Base-by-base conservation (phyloP, 2,888 invertebrate genomes). In the Pardosa pseudoannulata region DNA sequence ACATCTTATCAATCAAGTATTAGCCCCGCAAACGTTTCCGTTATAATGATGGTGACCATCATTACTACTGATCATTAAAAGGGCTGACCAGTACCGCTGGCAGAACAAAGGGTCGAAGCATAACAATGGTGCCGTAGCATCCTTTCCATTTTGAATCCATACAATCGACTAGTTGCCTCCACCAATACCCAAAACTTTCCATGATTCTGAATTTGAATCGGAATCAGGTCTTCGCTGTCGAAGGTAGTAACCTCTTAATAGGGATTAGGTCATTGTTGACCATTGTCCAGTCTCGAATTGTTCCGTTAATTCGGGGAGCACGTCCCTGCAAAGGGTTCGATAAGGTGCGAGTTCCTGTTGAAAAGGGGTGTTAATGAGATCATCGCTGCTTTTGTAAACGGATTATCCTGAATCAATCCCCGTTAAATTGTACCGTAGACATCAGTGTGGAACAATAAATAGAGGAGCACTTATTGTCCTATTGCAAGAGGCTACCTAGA, bases 381-480 rank as follows among this genome's bases (percentile, higher is more conserved):
- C 75, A 75, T 16, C 27, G 13, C 9, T 5, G 75, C 64, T 27
- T 50, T 75, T 75, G 75, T 75, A 1, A 0, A 11, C 0, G 23
- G 62, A n/a, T 32, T 27, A 75, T 64, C 39, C 65, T 29, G 41
- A 65, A 36, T 39, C 75, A 64, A 75, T 75, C 75, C 16, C 28
- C 31, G 75, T 75, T 75, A 75, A 75, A 75, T 65, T 75, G 28
- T 75, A 64, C 11, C 16, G n/a, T n/a, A n/a, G n/a, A n/a, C n/a
- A n/a, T n/a, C n/a, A n/a, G n/a, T n/a, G n/a, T n/a, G n/a, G n/a
- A n/a, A n/a, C n/a, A n/a, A n/a, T n/a, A n/a, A n/a, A n/a, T n/a
- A n/a, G n/a, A n/a, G n/a, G n/a, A n/a, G n/a, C n/a, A n/a, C n/a
- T n/a, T n/a, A n/a, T n/a, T n/a, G n/a, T n/a, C n/a, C n/a, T n/a